phyloP scores from a whole-genome alignment of 64 coral and sea anemone species.

The Astreopora myriophthalma region DNA sequence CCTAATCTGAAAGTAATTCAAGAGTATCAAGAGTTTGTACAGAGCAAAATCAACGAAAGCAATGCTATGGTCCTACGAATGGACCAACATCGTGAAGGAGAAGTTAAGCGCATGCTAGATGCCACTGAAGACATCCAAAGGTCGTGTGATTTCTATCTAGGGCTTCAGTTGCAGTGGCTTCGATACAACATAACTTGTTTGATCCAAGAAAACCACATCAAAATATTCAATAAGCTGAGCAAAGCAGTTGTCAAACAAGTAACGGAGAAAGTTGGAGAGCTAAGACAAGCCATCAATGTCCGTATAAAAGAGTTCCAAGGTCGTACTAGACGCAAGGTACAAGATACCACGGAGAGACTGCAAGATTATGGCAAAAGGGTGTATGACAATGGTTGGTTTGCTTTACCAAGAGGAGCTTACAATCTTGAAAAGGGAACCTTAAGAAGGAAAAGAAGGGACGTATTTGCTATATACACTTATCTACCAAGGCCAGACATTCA shows the following conservation, averaged over 20 bases:
- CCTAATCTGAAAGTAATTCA: conserved; percentile 61
- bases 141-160: conserved; percentile 73
- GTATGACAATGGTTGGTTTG: conserved; percentile 77
- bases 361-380: conserved; percentile 39
- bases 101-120: conserved; percentile 60
- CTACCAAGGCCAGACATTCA: not conserved
- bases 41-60: conserved; percentile 64
- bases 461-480: not conserved
- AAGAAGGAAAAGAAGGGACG: not conserved
- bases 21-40: conserved; percentile 60
- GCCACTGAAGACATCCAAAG: conserved; percentile 71
- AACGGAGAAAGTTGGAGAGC: conserved; percentile 29
- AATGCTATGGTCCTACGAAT: conserved; percentile 59
- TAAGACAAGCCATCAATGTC: conserved; percentile 32
- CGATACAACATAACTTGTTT: conserved; percentile 69
- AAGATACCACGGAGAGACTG: conserved; percentile 17
- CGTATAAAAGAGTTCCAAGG: conserved; percentile 44
- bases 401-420: conserved; percentile 47
- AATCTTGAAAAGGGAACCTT: not conserved
- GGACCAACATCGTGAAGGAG: conserved; percentile 80
- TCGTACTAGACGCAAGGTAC: conserved; percentile 6
- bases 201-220: conserved; percentile 73
- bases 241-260: conserved; percentile 60
- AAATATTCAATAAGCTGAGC: conserved; percentile 79
- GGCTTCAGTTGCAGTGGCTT: conserved; percentile 50